Conservation (phyloP, 2,888 invertebrate species). For the Opisthograptis luteolata region DNA sequence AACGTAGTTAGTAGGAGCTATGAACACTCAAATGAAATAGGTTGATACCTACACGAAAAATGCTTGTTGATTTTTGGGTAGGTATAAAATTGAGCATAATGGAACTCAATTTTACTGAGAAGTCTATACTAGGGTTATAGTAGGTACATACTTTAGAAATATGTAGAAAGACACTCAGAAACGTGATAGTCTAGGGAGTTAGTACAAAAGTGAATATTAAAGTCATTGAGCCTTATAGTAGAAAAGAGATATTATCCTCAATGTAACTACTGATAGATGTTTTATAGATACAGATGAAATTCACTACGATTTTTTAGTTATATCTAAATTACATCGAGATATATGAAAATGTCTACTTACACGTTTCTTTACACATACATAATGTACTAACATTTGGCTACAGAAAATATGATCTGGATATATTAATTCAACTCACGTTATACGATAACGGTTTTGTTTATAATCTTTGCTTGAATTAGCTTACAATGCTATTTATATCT, state of each 20-base stretch:
- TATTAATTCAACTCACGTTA: not conserved
- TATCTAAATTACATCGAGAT: constrained; percentile 25
- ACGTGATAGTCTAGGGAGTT: constrained; percentile 10
- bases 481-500: not conserved
- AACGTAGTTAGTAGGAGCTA: constrained; percentile 12
- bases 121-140: not conserved
- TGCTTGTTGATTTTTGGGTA: not conserved
- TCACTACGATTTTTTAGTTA: constrained; percentile 11
- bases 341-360: constrained; percentile 40
- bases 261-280: constrained; percentile 14
- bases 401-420: constrained; percentile 13
- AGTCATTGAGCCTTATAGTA: constrained; percentile 17
- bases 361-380: constrained; percentile 22
- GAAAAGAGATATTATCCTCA: constrained; percentile 22
- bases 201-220: constrained; percentile 16
- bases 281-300: constrained; percentile 22
- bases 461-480: not conserved
- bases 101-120: not conserved
- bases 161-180: constrained; percentile 8
- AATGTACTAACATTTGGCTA: constrained; percentile 24
- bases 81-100: constrained; percentile 22
- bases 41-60: not conserved
- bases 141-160: not conserved
- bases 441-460: not conserved
- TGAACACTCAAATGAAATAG: not conserved